Percentiles rank a stretch among this genome's conserved stretches.
phyloP scores from a whole-genome alignment of 2,113 vertebrate species.

The Gymnorhina tibicen region DNA sequence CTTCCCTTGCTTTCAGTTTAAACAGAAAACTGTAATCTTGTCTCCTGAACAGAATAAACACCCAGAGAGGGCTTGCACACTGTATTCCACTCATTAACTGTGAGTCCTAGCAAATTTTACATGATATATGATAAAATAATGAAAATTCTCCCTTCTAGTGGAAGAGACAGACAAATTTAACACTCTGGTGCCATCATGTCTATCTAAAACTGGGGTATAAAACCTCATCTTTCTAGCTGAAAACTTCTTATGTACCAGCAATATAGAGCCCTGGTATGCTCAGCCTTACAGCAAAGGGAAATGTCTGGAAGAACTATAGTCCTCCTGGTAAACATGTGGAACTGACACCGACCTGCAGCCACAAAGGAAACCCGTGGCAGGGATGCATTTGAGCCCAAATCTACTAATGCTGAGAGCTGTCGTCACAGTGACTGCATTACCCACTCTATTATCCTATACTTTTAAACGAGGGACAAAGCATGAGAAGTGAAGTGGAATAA shows the following conservation, averaged over 20 bases:
- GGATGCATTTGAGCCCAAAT: not conserved
- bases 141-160: not conserved
- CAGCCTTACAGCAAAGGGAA: not conserved
- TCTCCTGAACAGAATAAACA: not conserved
- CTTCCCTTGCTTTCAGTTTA: not conserved
- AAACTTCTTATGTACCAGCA: not conserved
- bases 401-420: not conserved
- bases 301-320: not conserved
- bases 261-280: not conserved
- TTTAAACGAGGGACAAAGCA: not conserved
- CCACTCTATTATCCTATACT: not conserved
- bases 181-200: not conserved
- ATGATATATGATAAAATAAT: accelerated
- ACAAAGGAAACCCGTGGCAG: not conserved
- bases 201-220: not conserved
- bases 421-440: not conserved
- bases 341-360: not conserved
- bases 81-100: not conserved
- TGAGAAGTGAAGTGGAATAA: not conserved
- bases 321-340: not conserved
- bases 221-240: not conserved
- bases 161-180: not conserved
- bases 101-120: not conserved
- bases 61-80: not conserved
- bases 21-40: not conserved